Percentiles rank a stretch among this genome's conserved stretches.
These are phyloP conservation scores for Drosophila quasianomalipes DNA, from an alignment of 2,888 invertebrate genomes.

Conservation along the genomic window DNA sequence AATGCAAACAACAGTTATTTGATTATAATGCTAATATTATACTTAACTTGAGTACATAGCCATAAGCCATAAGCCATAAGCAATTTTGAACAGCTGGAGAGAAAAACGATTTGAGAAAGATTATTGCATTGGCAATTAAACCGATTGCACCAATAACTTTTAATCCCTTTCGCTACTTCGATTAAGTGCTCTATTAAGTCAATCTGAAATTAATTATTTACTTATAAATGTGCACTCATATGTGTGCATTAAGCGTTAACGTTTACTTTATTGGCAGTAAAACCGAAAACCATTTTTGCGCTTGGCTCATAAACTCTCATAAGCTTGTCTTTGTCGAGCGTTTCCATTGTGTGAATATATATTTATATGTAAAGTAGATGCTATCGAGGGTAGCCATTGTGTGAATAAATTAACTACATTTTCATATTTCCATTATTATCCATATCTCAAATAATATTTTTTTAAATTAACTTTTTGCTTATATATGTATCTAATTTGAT, in stretches of 20 bases:
- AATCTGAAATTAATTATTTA: conserved; percentile 6
- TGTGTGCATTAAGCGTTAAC: neutral
- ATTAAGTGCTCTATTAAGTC: neutral
- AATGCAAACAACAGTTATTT: conserved; percentile 21
- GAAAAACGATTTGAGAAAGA: neutral
- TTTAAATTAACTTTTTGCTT: neutral
- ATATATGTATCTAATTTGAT: neutral
- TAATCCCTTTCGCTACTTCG: neutral
- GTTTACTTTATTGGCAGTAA: conserved; percentile 11
- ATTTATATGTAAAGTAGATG: neutral
- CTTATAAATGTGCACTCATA: neutral
- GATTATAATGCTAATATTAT: conserved; percentile 24
- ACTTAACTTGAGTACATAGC: neutral
- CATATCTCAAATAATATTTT: conserved; percentile 2
- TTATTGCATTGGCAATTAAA: conserved; percentile 3
- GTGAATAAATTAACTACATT: neutral
- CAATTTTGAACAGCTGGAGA: conserved; percentile 1
- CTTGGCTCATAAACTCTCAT: neutral
- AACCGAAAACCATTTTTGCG: neutral
- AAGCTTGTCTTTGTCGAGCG: neutral
- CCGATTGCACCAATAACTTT: conserved; percentile 4
- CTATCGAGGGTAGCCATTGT: neutral
- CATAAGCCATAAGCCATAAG: neutral
- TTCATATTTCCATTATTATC: neutral
- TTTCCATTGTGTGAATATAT: neutral